These are phyloP conservation scores for Thelaira solivaga DNA, from an alignment of 2,888 invertebrate species.

Conservation along the genomic window DNA sequence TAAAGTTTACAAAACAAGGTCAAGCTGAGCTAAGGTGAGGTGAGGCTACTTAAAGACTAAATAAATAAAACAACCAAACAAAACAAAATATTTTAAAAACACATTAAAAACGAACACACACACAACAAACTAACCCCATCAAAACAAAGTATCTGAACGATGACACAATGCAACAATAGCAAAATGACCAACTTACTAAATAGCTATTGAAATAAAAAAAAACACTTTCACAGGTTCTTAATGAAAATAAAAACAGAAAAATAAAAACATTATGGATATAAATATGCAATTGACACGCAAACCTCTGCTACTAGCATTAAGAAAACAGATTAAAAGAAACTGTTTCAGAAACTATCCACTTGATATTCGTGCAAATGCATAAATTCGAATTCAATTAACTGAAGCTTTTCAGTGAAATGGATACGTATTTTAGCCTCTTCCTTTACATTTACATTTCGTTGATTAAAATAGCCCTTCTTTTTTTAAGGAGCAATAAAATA, in stretches of 20 bases:
- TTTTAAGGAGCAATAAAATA: no score
- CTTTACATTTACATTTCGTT: no score
- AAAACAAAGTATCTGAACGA: slow-evolving; percentile 33
- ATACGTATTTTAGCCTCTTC: no score
- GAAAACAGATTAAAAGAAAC: not conserved
- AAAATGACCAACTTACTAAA: slow-evolving; percentile 33
- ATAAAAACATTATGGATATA: not conserved
- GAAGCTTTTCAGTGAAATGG: no score
- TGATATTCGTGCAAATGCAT: not conserved
- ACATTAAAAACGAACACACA: not conserved
- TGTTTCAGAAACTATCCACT: not conserved
- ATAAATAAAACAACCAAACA: not conserved
- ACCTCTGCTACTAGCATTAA: not conserved
- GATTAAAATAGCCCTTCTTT: no score
- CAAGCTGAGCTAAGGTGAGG: slow-evolving; percentile 32
- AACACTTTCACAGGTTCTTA: slow-evolving; percentile 3
- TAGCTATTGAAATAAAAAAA: not conserved
- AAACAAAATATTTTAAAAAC: not conserved
- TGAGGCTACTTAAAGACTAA: slow-evolving; percentile 12
- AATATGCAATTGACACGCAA: slow-evolving; percentile 22
- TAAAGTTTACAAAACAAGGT: slow-evolving; percentile 31
- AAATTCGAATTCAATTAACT: no score
- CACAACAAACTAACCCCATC: slow-evolving; percentile 13
- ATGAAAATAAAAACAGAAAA: not conserved
- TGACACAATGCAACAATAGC: slow-evolving; percentile 48